These are phyloP conservation scores for Ochlodes sylvanus DNA, from an alignment of 2,888 invertebrate genomes.

Conservation along the genomic window DNA sequence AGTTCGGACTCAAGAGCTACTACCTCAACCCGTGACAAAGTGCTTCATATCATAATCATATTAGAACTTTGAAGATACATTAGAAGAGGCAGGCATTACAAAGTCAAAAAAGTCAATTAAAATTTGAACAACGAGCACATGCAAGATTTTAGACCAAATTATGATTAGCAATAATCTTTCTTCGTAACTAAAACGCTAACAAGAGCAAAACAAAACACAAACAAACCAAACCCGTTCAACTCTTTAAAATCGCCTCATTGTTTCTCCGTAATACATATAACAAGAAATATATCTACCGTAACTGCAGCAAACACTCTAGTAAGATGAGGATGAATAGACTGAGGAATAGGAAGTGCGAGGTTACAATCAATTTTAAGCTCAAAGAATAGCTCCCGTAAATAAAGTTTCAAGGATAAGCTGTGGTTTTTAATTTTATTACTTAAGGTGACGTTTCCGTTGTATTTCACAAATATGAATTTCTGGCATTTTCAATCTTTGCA, in stretches of 20 bases:
- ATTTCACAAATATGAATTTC: background rate
- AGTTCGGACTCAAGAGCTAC: no score
- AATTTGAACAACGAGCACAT: background rate
- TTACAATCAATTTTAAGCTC: conserved; percentile 28
- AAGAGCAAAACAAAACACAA: background rate
- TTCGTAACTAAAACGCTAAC: background rate
- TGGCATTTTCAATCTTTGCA: background rate
- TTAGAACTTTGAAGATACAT: no score
- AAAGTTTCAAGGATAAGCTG: background rate
- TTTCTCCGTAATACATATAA: conserved; percentile 2
- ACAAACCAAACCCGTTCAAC: background rate
- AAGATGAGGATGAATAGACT: conserved; percentile 25
- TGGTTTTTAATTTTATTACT: background rate
- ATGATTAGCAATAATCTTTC: background rate
- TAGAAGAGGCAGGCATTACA: no score
- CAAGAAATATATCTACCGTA: conserved; percentile 6
- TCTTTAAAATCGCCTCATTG: conserved; percentile 1
- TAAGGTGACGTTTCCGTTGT: background rate
- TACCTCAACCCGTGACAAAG: no score
- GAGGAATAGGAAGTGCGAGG: conserved; percentile 21
- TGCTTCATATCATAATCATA: no score
- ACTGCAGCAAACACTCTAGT: conserved; percentile 15
- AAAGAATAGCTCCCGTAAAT: conserved; percentile 13
- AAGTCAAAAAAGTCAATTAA: background rate
- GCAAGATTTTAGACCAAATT: background rate